A percentile compares a stretch with the other conserved stretches of the same genome.
Conservation (phyloP, 2,888 invertebrate species). For the Desoria tigrina region DNA sequence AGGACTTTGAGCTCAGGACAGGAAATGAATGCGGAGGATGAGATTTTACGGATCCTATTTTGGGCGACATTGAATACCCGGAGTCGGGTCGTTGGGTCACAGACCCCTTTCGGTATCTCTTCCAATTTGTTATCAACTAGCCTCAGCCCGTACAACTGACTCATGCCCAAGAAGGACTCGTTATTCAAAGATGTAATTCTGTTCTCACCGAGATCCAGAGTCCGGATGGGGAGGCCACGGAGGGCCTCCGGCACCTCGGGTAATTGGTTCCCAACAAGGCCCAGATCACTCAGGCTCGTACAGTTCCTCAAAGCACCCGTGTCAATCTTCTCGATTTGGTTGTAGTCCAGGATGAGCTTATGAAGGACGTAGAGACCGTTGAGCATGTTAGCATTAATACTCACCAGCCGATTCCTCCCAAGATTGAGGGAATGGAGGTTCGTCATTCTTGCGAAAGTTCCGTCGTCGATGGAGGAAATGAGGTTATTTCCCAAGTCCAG, state of each 20-base stretch:
- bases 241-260: constrained; percentile 71
- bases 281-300: constrained; percentile 74
- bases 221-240: constrained; percentile 70
- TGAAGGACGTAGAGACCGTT: constrained; percentile 72
- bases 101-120: constrained; percentile 73
- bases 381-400: constrained; percentile 70
- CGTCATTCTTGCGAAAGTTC: constrained; percentile 72
- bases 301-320: constrained; percentile 74
- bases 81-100: constrained; percentile 69
- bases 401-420: constrained; percentile 70
- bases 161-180: constrained; percentile 72
- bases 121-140: constrained; percentile 78
- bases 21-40: constrained; percentile 74
- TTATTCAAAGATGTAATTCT: constrained; percentile 71
- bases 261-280: constrained; percentile 72
- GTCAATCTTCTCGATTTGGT: constrained; percentile 70
- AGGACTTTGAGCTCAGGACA: constrained; percentile 74
- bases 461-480: constrained; percentile 66
- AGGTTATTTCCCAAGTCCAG: constrained; percentile 72
- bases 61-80: constrained; percentile 78
- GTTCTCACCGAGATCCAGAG: constrained; percentile 80
- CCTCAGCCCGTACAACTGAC: constrained; percentile 72
- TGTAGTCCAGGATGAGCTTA: constrained; percentile 73
- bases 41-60: constrained; percentile 75
- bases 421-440: constrained; percentile 75